Percentiles rank a stretch among this genome's conserved stretches.
phyloP scores from a whole-genome alignment of 2,888 invertebrate genomes.

The Scaptomyza cyrtandrae region DNA sequence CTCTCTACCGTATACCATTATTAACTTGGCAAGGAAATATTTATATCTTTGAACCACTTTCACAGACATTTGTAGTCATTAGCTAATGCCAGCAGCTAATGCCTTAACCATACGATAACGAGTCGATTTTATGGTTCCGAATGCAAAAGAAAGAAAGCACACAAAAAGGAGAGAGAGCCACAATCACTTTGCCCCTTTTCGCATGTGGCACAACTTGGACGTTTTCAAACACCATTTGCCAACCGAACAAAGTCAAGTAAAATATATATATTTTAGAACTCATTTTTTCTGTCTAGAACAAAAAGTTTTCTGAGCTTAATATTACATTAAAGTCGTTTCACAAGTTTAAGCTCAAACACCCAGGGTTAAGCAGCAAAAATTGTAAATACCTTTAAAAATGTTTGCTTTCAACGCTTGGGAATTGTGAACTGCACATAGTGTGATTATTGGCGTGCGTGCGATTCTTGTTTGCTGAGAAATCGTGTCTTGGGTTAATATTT shows the following conservation, averaged over 20 bases:
- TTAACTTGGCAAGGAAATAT: slow-evolving; percentile 26
- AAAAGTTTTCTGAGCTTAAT: neutral
- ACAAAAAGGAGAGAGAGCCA: slow-evolving; percentile 7
- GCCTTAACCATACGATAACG: slow-evolving; percentile 7
- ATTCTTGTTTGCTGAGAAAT: neutral
- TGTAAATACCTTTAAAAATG: neutral
- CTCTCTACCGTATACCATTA: neutral
- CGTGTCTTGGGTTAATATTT: neutral
- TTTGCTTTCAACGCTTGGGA: slow-evolving; percentile 22
- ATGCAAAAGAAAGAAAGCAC: slow-evolving; percentile 13
- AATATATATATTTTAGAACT: neutral
- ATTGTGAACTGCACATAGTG: slow-evolving; percentile 10
- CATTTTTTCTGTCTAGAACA: neutral
- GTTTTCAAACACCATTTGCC: slow-evolving; percentile 7
- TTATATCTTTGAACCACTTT: slow-evolving; percentile 29
- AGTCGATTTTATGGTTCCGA: slow-evolving; percentile 18
- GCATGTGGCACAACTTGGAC: slow-evolving; percentile 15
- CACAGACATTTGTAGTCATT: slow-evolving; percentile 32
- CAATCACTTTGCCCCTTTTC: slow-evolving; percentile 5
- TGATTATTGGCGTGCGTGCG: slow-evolving; percentile 10
- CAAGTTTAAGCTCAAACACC: neutral
- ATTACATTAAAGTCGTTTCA: neutral
- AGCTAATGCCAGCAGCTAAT: slow-evolving; percentile 37
- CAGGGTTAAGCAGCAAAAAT: neutral
- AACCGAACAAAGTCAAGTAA: neutral